Evolutionary conservation across 2,888 invertebrate genomes (phyloP).

Genomic region (Eupithecia exiguata): DNA sequence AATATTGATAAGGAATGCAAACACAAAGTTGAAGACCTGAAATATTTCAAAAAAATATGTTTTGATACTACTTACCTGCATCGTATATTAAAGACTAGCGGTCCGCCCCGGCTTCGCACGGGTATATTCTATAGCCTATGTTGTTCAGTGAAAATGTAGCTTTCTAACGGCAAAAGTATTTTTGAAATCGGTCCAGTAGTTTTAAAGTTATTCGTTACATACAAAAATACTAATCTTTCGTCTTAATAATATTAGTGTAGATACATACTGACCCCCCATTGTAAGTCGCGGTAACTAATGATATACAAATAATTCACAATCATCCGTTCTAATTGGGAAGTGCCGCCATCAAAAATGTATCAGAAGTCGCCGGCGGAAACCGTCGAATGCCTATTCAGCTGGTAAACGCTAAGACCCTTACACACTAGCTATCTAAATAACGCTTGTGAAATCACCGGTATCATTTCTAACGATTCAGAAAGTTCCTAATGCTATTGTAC

Average conservation of each 20-base stretch:
- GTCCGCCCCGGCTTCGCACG: too few relatives aligned
- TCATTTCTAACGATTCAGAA: background rate
- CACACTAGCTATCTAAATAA: constrained; percentile 1
- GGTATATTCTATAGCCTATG: too few relatives aligned
- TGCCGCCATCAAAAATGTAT: constrained; percentile 51
- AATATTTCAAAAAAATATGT: too few relatives aligned
- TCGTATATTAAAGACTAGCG: background rate
- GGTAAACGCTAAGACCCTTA: constrained; percentile 23
- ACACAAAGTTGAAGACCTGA: too few relatives aligned
- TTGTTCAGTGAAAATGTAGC: too few relatives aligned
- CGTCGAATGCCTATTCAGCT: constrained; percentile 51
- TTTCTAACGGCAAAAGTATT: too few relatives aligned
- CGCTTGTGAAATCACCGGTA: background rate
- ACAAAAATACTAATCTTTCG: too few relatives aligned
- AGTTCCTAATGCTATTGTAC: background rate
- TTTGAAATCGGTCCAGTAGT: too few relatives aligned
- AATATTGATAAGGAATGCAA: too few relatives aligned
- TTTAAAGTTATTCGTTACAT: too few relatives aligned
- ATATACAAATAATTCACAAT: constrained; percentile 64
- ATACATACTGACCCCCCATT: background rate
- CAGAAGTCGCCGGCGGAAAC: constrained; percentile 72
- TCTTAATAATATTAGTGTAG: too few relatives aligned
- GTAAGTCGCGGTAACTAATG: constrained; percentile 52
- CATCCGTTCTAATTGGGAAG: constrained; percentile 70
- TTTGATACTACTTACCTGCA: too few relatives aligned